Conservation (phyloP, 2,113 vertebrate genomes). For the Psettodes erumei region DNA sequence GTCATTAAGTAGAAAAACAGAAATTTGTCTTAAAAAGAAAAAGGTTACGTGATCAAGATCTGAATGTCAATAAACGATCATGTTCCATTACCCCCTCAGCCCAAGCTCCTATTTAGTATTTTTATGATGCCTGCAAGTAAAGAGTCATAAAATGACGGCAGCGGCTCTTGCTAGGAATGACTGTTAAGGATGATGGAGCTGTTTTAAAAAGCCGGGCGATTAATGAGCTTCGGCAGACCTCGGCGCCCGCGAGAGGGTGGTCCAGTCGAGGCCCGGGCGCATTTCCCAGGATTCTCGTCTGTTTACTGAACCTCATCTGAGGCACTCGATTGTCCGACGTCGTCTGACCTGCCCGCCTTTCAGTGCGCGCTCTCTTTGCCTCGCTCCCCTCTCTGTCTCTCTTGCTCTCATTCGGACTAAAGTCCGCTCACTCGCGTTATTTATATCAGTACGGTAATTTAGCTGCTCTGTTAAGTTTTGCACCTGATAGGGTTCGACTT, state of each 20-base stretch:
- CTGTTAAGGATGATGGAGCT: constrained; percentile 18
- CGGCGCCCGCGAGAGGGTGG: constrained; percentile 25
- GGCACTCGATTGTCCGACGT: constrained; percentile 51
- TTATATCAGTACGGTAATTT: constrained; percentile 68
- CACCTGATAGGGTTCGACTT: constrained; percentile 30
- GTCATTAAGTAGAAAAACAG: not conserved
- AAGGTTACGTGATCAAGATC: not conserved
- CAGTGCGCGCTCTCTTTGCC: constrained; percentile 1
- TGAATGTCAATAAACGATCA: constrained; percentile 4
- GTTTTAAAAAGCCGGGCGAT: constrained; percentile 47
- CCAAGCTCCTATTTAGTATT: not conserved
- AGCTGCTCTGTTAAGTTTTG: constrained; percentile 40
- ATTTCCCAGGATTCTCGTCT: constrained; percentile 54
- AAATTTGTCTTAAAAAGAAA: not conserved
- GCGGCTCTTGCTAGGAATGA: constrained; percentile 10
- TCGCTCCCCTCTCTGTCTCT: not conserved
- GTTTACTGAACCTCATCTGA: constrained; percentile 35
- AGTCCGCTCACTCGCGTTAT: constrained; percentile 49
- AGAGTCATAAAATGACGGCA: constrained; percentile 2
- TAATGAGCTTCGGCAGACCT: constrained; percentile 44
- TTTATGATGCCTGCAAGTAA: not conserved
- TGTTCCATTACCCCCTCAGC: not conserved
- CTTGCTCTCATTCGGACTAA: constrained; percentile 10
- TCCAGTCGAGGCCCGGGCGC: constrained; percentile 37
- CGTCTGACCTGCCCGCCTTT: constrained; percentile 21